Evolutionary conservation across 2,113 vertebrate genomes (phyloP), one percentile per base, ranked within the genome.

Genomic region (Galemys pyrenaicus): DNA sequence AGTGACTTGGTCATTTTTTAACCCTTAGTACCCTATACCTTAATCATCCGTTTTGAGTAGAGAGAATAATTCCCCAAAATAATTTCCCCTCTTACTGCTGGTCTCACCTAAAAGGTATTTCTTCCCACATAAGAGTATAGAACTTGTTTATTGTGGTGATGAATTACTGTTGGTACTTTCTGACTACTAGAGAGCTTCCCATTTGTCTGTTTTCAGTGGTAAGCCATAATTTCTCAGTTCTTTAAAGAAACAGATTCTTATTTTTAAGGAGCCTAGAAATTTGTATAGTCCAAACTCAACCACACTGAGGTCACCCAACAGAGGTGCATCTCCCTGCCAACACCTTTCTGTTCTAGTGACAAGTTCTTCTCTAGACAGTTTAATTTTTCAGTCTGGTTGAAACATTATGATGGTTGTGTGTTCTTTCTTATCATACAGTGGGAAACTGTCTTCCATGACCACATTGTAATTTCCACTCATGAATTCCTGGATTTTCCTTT

Each of bases 361-460:
- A 6, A 67, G 11, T 24, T 86, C 24, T 60, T 73, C 11, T 93
- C 28, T 51, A 30, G 73, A 68, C 22, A 41, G n/a, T 46, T 92
- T 70, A 41, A 12, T 68, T 86, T 79, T 94, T 91, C 37, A 73
- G 0, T 77, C 39, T 30, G 20, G 5, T 39, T 68, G 74, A 95
- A 93, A 84, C 32, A 54, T 9, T 71, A 1, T 7, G 44, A 37
- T 79, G 46, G 16, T 73, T 89, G 41, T 64, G 73, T 60, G 15
- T 81, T 60, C 44, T 80, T 81, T 87, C 87, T 85, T 93, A 88
- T 68, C 44, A 49, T 41, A 86, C 62, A 75, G 37, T 92, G 74
- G 79, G 82, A 94, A 83, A 94, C 30, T 71, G 44, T 17, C n/a
- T 94, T 94, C 92, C 54, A 26, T 83, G 30, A 46, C 64, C 35